Evolutionary conservation across 2,797 vertebrate genomes (phyloP), one percentile per base, ranked within the genome.

Genomic region (Tiaroga cobitis): DNA sequence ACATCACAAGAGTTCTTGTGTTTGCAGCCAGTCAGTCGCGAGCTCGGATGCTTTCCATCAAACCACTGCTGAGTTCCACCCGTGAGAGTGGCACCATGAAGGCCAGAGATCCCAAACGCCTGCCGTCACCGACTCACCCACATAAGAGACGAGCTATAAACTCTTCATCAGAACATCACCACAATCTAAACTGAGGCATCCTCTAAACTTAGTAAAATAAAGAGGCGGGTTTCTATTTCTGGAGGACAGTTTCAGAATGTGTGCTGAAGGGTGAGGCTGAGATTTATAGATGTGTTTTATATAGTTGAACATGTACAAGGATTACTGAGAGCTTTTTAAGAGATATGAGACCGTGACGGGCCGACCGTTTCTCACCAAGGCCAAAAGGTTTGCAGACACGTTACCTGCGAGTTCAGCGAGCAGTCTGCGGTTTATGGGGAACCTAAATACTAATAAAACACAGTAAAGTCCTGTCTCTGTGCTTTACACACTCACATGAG

Each of bases 131-230:
- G 80, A 32, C 79, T 86, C 70, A 83, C 84, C 8, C 94, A 94
- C 94, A 94, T 93, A 34, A 93, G 89, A 88, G 89, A 92, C 82
- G 15, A 79, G 85, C 92, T 93, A 93, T 91, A 94, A 93, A 93
- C 46, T 86, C 67, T 72, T 82, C 63, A 80, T 63, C 84, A 51
- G 84, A 86, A 65, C 16, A 39, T 29, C 85, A 89, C 93, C 94
- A 87, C 93, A 90, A 74, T 84, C 85, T 87, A 88, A 88, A 89
- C 87, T 83, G 68, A 89, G 84, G 84, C 88, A 87, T 56, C 59
- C 87, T 90, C 89, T 90, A 93, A 92, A 92, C 92, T 91, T 88
- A 92, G 76, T 77, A 80, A 93, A 92, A 92, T 88, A 92, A 84
- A 82, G 68, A 92, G 90, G 56, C 88, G 54, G 61, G 11, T 39